phyloP scores from a whole-genome alignment of 2,888 invertebrate genomes.

The Lasioglossum figueresi region DNA sequence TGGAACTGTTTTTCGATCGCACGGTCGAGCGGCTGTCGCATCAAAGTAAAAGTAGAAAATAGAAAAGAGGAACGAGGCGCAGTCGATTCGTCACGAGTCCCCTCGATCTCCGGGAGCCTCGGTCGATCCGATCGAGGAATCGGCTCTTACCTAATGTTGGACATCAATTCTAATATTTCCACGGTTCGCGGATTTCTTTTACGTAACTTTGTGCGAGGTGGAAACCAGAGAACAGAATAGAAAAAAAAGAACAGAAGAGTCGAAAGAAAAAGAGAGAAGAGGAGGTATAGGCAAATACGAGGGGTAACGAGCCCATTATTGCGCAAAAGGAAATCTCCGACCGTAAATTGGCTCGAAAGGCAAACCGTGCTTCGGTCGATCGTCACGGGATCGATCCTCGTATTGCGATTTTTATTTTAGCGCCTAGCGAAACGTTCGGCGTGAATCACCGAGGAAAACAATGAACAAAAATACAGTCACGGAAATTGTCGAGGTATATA shows the following conservation, averaged over 20 bases:
- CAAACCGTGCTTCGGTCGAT: slow-evolving; percentile 18
- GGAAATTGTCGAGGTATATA: background rate
- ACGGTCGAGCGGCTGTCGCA: background rate
- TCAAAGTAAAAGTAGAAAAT: slow-evolving; percentile 24
- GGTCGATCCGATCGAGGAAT: slow-evolving; percentile 37
- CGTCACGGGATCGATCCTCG: slow-evolving; percentile 14
- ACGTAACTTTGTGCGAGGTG: slow-evolving; percentile 53
- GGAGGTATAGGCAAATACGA: slow-evolving; percentile 28
- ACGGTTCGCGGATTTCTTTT: slow-evolving; percentile 57
- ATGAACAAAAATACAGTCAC: background rate
- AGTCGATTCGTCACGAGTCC: background rate
- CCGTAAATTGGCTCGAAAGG: slow-evolving; percentile 56
- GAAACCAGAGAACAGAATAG: background rate
- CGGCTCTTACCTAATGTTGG: slow-evolving; percentile 61
- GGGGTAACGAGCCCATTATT: slow-evolving; percentile 64
- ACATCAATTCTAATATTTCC: slow-evolving; percentile 66
- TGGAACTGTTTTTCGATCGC: background rate
- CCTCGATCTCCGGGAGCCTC: slow-evolving; percentile 19
- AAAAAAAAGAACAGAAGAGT: background rate
- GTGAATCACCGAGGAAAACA: background rate
- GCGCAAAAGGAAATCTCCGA: slow-evolving; percentile 63
- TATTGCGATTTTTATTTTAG: slow-evolving; percentile 1
- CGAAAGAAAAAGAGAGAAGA: slow-evolving; percentile 17
- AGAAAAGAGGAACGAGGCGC: background rate
- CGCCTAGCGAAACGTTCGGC: slow-evolving; percentile 19